Conservation (phyloP, 2,797 vertebrate species). For the Xiphorhynchus erythropygius region DNA sequence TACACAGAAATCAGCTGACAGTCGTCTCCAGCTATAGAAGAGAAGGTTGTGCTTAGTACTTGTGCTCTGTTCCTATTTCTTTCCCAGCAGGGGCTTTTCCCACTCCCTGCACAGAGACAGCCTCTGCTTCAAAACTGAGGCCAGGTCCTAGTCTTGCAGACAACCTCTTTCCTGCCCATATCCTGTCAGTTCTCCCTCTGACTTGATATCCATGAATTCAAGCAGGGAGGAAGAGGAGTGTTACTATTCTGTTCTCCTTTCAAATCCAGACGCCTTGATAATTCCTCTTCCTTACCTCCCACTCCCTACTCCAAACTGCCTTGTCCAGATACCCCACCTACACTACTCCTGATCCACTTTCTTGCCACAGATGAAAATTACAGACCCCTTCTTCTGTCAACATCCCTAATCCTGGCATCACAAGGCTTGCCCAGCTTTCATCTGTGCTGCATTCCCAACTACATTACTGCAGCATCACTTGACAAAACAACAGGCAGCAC, state of each 20-base stretch:
- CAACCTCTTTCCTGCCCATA: background rate
- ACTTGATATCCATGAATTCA: background rate
- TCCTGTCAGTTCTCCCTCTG: accelerated
- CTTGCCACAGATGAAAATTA: accelerated
- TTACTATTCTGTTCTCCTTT: background rate
- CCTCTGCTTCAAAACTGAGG: background rate
- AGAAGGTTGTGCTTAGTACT: background rate
- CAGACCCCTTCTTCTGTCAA: accelerated
- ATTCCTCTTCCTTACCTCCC: background rate
- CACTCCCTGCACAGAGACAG: accelerated
- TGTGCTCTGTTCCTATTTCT: background rate
- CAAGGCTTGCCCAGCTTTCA: background rate
- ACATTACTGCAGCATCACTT: background rate
- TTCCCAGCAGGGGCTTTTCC: background rate
- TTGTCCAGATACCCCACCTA: background rate
- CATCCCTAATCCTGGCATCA: background rate
- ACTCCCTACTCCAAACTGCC: background rate
- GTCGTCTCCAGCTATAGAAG: background rate
- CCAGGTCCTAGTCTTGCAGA: background rate
- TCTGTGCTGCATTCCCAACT: background rate
- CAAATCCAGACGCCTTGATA: background rate
- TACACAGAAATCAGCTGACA: background rate
- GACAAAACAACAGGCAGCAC: background rate
- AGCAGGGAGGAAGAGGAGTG: background rate
- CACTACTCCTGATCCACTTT: background rate